Evolutionary conservation across 2,113 vertebrate species (phyloP).

Genomic region (Papio anubis): DNA sequence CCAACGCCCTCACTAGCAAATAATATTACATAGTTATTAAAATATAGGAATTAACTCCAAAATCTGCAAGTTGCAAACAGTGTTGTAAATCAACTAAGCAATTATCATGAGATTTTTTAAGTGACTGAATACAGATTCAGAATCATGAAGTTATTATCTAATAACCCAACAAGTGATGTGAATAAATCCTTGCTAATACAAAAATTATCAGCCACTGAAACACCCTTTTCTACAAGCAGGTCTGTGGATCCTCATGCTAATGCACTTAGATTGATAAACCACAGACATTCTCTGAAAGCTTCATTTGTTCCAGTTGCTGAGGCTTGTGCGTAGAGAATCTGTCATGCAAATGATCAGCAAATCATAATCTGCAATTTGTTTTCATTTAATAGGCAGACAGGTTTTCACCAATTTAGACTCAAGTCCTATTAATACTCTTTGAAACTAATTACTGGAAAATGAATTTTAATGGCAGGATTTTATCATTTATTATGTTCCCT

Average conservation of each 20-base stretch:
- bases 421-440: constrained; percentile 28
- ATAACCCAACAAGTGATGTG: constrained; percentile 73
- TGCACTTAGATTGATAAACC: constrained; percentile 54
- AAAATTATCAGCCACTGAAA: constrained; percentile 65
- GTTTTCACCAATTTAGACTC: constrained; percentile 59
- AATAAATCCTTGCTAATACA: constrained; percentile 75
- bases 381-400: constrained; percentile 47
- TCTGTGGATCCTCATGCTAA: background rate
- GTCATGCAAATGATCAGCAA: constrained; percentile 50
- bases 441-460: constrained; percentile 38
- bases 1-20: constrained; percentile 60
- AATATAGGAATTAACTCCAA: constrained; percentile 61
- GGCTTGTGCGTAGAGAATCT: background rate
- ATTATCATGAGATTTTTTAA: constrained; percentile 76
- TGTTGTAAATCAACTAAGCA: constrained; percentile 75
- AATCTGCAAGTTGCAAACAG: constrained; percentile 59
- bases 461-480: constrained; percentile 50
- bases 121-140: constrained; percentile 73
- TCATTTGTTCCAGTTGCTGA: constrained; percentile 49
- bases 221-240: background rate
- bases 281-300: background rate
- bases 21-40: constrained; percentile 61
- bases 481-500: background rate
- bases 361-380: constrained; percentile 45
- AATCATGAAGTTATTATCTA: constrained; percentile 80